Evolutionary conservation across 2,888 invertebrate genomes (phyloP), one percentile per base, ranked within the genome.

Genomic region (Zaprionus lineosus): DNA sequence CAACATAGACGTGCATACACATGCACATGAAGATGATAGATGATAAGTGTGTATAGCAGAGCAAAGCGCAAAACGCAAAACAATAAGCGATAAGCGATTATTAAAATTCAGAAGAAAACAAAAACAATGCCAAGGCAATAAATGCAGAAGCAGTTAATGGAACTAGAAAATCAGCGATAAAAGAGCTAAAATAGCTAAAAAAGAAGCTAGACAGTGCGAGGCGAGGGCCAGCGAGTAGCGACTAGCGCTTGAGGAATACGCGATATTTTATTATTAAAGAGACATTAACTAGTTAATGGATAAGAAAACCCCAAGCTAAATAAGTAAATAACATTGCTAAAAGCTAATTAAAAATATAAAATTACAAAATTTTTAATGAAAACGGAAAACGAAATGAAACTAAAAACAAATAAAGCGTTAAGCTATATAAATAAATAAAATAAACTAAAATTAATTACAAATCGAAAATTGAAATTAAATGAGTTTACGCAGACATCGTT

Each of bases 251-350:
- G 41, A 50, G 29, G 40, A 50, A 53, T 18, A 52, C 46, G 56
- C 61, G 40, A 57, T 72, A 57, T 60, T 65, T 64, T 47, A 73
- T 57, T 62, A 53, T 6, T 12, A 47, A 28, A 15, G 21, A 2
- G 21, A 43, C 28, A 44, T 9, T 63, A 36, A 19, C 24, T 51
- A 18, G 47, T 48, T 33, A 39, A 67, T 64, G 58, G 41, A 63
- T 56, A 60, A 60, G 59, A 50, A 64, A 70, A 65, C 21, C 28
- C 46, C 34, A 48, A 40, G 40, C 19, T 40, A 36, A 52, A 9
- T 33, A 44, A 64, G 24, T 65, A 61, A 65, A 52, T 43, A 71
- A 70, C 59, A 60, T 55, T 55, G 68, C 72, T 68, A 71, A 71
- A 55, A 71, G 67, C 67, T 65, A 68, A 40, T 36, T 43, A 63